Evolutionary conservation across 2,888 invertebrate genomes (phyloP).

Genomic region (Baronia brevicornis): DNA sequence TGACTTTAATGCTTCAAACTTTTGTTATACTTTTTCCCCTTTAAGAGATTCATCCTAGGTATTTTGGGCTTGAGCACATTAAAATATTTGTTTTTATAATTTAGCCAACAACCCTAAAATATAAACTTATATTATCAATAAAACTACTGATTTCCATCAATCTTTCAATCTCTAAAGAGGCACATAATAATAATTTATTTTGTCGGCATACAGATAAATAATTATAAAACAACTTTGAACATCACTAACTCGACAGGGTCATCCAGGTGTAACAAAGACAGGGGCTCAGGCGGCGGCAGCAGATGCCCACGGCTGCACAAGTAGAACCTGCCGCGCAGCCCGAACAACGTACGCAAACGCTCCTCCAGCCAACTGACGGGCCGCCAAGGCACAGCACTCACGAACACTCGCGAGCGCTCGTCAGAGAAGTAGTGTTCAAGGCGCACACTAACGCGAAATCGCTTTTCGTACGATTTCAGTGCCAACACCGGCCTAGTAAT

Average conservation of each 20-base stretch:
- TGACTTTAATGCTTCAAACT: no score
- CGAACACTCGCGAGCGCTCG: conserved; percentile 30
- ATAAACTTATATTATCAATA: no score
- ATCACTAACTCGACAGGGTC: conserved; percentile 40
- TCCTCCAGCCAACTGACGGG: conserved; percentile 39
- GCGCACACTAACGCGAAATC: conserved; percentile 39
- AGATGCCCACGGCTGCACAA: conserved; percentile 35
- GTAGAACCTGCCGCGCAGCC: conserved; percentile 25
- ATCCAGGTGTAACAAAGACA: conserved; percentile 37
- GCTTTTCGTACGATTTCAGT: conserved; percentile 14
- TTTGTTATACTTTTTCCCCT: no score
- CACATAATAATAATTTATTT: neutral
- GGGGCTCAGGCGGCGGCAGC: conserved; percentile 48
- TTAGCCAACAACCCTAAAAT: no score
- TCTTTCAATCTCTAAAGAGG: no score
- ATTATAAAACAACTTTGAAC: neutral
- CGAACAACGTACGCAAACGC: conserved; percentile 36
- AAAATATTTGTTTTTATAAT: no score
- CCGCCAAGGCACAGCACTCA: conserved; percentile 23
- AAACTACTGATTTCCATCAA: no score
- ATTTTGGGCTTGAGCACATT: no score
- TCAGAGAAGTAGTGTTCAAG: conserved; percentile 38
- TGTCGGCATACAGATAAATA: neutral
- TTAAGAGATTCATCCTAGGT: no score
- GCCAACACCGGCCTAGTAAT: no score